phyloP scores from a whole-genome alignment of 2,113 vertebrate species.

The Burhinus oedicnemus region DNA sequence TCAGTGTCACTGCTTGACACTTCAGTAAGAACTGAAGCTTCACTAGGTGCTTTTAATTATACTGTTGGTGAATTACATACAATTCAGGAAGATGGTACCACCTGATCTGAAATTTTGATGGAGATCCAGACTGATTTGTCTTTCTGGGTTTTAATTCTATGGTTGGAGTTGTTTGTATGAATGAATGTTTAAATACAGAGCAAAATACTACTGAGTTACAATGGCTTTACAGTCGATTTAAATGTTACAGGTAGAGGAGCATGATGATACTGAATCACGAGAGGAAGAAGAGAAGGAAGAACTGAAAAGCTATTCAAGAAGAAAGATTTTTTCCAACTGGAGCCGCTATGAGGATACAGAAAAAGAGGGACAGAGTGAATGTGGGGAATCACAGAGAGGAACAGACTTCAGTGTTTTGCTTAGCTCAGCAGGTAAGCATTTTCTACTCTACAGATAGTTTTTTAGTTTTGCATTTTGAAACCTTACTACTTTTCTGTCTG shows the following conservation, averaged over 20 bases:
- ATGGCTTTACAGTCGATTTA: neutral
- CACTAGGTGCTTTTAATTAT: neutral
- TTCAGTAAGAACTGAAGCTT: neutral
- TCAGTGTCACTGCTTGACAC: neutral
- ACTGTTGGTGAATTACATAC: neutral
- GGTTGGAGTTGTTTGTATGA: neutral
- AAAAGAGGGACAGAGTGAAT: slow-evolving; percentile 69
- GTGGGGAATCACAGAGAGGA: slow-evolving; percentile 83
- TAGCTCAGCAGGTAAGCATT: slow-evolving; percentile 84
- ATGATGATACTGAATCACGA: slow-evolving; percentile 55
- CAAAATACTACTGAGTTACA: neutral
- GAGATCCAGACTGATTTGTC: neutral
- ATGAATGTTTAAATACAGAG: neutral
- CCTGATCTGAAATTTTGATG: neutral
- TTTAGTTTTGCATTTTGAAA: neutral
- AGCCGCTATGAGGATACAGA: slow-evolving; percentile 86
- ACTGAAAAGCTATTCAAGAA: slow-evolving; percentile 80
- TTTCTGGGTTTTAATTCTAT: neutral
- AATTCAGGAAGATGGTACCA: neutral
- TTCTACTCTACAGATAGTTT: neutral
- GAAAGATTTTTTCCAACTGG: slow-evolving; percentile 92
- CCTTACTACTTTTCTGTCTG: neutral
- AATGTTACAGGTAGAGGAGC: slow-evolving; percentile 35
- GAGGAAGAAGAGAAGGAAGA: slow-evolving; percentile 71
- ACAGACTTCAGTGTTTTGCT: slow-evolving; percentile 89